Base-by-base conservation (phyloP, 2,888 invertebrate species). In the Stomorhina lunata region DNA sequence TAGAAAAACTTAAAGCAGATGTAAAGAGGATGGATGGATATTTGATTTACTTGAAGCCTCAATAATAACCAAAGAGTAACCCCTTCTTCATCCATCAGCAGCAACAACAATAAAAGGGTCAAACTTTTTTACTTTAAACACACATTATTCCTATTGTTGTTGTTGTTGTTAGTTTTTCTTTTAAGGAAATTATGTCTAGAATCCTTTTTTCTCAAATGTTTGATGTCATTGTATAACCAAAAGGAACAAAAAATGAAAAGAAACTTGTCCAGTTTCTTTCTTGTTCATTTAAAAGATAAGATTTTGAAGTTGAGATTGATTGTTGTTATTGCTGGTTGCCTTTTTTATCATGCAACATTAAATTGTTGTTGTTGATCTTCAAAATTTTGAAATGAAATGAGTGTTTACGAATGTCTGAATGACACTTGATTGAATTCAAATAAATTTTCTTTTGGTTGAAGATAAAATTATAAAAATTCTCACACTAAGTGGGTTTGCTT, bases 361-460 rank as follows among this genome's bases (percentile, higher is more conserved):
- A 57, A 66, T 75, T 66, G 55, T 75, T 34, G 27, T 55, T 53
- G 34, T 37, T 27, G 22, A 61, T n/a, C n/a, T n/a, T n/a, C n/a
- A n/a, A n/a, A n/a, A n/a, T n/a, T n/a, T n/a, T n/a, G n/a, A n/a
- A n/a, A n/a, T n/a, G n/a, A n/a, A n/a, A n/a, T 37, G 22, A 7
- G 43, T 2, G 20, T 45, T 48, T 37, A 29, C 20, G 65, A 55
- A 37, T 32, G 59, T 43, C 20, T 59, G 66, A 73, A 80, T 80
- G 72, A 53, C 79, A 80, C 79, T 80, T 73, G 72, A 80, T 80
- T 80, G 79, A 80, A 80, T 80, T 72, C 53, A 61, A 68, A 80
- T 69, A 50, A 22, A 61, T 61, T 69, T 77, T 57, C 0, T 32
- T 27, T 55, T 15, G 29, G n/a, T n/a, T n/a, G 45, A 55, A 71